A percentile compares a stretch with the other conserved stretches of the same genome.
These are phyloP conservation scores for Callinectes sapidus DNA, from an alignment of 2,888 invertebrate genomes.

Conservation along the genomic window DNA sequence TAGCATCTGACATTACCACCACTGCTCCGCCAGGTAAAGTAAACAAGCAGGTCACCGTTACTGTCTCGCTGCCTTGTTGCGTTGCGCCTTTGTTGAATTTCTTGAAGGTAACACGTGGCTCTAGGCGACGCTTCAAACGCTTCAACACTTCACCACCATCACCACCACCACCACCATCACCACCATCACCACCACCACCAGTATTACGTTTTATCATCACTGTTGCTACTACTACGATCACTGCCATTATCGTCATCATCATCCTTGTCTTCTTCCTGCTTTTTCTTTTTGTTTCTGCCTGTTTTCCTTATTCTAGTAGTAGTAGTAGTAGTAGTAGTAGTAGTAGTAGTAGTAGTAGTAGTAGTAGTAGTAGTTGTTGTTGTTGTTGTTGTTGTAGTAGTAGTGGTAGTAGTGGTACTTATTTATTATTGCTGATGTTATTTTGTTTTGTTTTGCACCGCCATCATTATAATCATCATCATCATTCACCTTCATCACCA, in stretches of 20 bases:
- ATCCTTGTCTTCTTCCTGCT: neutral
- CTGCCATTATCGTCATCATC: neutral
- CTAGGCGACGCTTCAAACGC: neutral
- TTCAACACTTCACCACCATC: neutral
- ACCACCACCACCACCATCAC: neutral
- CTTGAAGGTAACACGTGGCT: neutral
- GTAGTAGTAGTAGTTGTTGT: neutral
- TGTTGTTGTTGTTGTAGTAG: neutral
- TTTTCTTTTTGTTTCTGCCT: neutral
- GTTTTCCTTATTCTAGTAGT: neutral
- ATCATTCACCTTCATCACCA: no score
- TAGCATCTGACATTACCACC: neutral
- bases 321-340: constrained; percentile 1
- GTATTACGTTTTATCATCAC: neutral
- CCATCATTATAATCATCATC: no score
- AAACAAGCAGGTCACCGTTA: neutral
- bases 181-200: neutral
- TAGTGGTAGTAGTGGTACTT: neutral
- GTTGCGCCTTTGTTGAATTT: neutral
- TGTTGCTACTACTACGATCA: neutral
- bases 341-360: neutral
- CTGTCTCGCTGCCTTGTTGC: no score
- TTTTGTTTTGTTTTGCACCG: no score
- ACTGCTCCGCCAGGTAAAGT: neutral
- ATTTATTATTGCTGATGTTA: no score